Evolutionary conservation across 2,113 vertebrate species (phyloP), one percentile per base, ranked within the genome.

Genomic region (Hipposideros armiger): DNA sequence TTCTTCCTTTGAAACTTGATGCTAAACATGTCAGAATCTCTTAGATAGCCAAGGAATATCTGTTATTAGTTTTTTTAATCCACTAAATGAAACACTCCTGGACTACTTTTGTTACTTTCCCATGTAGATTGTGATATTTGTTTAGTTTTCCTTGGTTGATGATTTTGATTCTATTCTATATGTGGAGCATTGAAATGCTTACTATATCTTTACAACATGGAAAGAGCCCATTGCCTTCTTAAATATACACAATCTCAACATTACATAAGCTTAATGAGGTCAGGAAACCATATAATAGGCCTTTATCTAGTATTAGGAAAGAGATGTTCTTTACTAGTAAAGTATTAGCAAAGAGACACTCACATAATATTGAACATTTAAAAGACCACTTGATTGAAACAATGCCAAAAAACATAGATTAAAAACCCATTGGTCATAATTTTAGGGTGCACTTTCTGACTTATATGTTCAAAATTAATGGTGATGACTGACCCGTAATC

Each of bases 121-220:
- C 26, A 47, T 67, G 3, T 22, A 74, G n/a, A 70, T 64, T 60
- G n/a, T 77, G 69, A 19, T 32, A 67, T 93, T 77, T 82, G 32
- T 95, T 93, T 58, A 64, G 47, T 58, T 94, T 96, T 93, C 67
- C 30, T 45, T 85, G 47, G n/a, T 76, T 94, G 52, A 52, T 81
- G 54, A 73, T 78, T 88, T 96, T 82, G n/a, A 84, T 94, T 95
- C 36, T 73, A 24, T 90, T 88, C 2, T 62, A 26, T 56, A n/a
- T 30, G 2, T 77, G 5, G 7, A 73, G 42, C 73, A 74, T 45
- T 89, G 19, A 87, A 87, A 69, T 70, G 8, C 20, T 74, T 78
- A 13, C 11, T 67, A 50, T 84, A 64, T 28, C 5, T 66, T 92
- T 90, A 85, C 4, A 92, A 50, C 17, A 40, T 1, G 0, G 70